Percentiles rank a stretch among this genome's conserved stretches.
phyloP scores from a whole-genome alignment of 2,113 vertebrate genomes.

The Shinisaurus crocodilurus region DNA sequence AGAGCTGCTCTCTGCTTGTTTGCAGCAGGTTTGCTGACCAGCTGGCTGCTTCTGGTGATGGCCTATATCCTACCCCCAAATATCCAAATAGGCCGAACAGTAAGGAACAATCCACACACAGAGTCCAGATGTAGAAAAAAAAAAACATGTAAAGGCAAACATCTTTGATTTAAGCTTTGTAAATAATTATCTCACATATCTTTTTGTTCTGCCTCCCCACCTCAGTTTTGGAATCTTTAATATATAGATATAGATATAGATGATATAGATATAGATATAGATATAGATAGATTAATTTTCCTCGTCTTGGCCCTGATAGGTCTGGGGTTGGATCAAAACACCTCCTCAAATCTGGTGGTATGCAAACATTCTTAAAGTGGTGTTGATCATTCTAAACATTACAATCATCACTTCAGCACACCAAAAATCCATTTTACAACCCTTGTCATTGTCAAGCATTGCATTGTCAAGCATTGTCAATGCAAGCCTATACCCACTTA shows the following conservation, averaged over 20 bases:
- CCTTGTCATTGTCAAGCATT: too few relatives aligned
- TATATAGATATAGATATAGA: too few relatives aligned
- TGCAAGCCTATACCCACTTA: too few relatives aligned
- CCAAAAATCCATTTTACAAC: background rate
- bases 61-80: background rate
- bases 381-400: background rate
- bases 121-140: fast-evolving
- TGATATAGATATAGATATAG: too few relatives aligned
- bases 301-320: too few relatives aligned
- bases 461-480: too few relatives aligned
- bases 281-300: too few relatives aligned
- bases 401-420: background rate
- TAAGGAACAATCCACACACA: background rate
- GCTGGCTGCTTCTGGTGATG: background rate
- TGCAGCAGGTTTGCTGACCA: background rate
- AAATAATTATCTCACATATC: background rate
- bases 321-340: background rate
- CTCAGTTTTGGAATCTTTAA: background rate
- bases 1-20: background rate
- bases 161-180: background rate
- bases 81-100: background rate
- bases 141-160: background rate
- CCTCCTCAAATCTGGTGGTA: background rate
- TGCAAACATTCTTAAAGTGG: background rate
- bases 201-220: background rate